Percentiles rank a stretch among this genome's conserved stretches.
These are phyloP conservation scores for Andrena praecox DNA, from an alignment of 2,888 invertebrate genomes.

Conservation along the genomic window DNA sequence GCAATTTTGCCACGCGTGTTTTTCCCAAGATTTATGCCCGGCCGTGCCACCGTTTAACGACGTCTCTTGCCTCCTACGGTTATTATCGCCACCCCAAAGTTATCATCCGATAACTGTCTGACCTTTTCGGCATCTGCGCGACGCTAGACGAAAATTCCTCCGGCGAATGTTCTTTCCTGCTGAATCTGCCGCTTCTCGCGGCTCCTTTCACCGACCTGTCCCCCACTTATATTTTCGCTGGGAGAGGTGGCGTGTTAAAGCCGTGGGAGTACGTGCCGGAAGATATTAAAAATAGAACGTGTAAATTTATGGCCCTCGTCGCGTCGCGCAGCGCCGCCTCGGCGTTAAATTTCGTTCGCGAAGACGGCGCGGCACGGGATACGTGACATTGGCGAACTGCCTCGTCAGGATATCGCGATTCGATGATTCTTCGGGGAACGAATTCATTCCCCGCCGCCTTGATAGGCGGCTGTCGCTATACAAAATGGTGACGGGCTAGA, in stretches of 20 bases:
- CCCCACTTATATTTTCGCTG: conserved; percentile 21
- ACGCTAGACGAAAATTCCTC: conserved; percentile 65
- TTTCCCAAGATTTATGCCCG: conserved; percentile 79
- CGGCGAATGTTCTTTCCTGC: conserved; percentile 49
- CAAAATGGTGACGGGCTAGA: not conserved
- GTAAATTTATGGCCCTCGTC: conserved; percentile 45
- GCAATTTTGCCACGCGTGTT: conserved; percentile 82
- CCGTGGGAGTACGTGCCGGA: conserved; percentile 11
- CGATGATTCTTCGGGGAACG: not conserved
- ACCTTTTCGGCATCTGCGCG: conserved; percentile 65
- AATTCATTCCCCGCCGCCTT: not conserved
- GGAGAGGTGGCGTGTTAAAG: not conserved
- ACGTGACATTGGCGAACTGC: not conserved
- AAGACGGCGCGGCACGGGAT: not conserved
- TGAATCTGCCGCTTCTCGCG: conserved; percentile 48
- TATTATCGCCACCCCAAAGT: conserved; percentile 64
- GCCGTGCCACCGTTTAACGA: conserved; percentile 73
- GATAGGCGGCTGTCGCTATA: too few species aligned
- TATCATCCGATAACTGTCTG: conserved; percentile 74
- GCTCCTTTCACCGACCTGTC: conserved; percentile 27
- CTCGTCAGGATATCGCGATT: conserved; percentile 4
- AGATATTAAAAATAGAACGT: conserved; percentile 60
- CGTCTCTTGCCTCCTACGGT: conserved; percentile 65
- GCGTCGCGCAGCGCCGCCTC: not conserved
- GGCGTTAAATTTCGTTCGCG: conserved; percentile 36